Base-by-base conservation (phyloP, 2,888 invertebrate species). In the Thysanoteuthis rhombus region DNA sequence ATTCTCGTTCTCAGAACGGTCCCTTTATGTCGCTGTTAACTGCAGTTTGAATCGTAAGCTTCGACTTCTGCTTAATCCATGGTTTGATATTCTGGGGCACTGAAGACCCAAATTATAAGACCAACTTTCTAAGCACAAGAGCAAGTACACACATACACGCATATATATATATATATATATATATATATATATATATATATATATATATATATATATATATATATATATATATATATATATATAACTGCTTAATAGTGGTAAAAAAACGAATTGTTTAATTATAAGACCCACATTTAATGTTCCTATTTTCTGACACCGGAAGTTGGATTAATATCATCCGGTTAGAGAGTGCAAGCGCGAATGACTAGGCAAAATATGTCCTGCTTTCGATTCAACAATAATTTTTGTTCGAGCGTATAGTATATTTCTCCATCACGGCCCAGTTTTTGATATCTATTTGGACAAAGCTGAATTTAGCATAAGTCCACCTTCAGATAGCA, bases 191-290 rank as follows among this genome's bases (percentile, higher is more conserved):
- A 58, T 58, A 58, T 32, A 52, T 52, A 52, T 52, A 32, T 75
- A 75, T n/a, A 75, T 75, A 75, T 75, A 75, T 75, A 75, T 75
- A 75, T 75, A 75, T 75, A 52, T 75, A 75, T 75, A 75, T 75
- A 75, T 12, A n/a, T 12, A 75, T n/a, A n/a, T 75, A 16, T 75
- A n/a, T 75, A n/a, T n/a, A n/a, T 75, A n/a, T 75, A n/a, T n/a
- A 75, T 1, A n/a, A n/a, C 75, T 75, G n/a, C 1, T 12, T 75
- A 75, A n/a, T 12, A 12, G 10, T 75, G 5, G 12, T 45, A 1
- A 58, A 58, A 58, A 28, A 28, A 32, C 58, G n/a, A 75, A 52
- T n/a, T 75, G 16, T 75, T 75, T 75, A 75, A 75, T 75, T n/a
- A 75, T 75, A 75, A n/a, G 1, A n/a, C n/a, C 12, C 16, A 10